phyloP scores from a whole-genome alignment of 2,113 vertebrate species.

The Aegithalos caudatus region DNA sequence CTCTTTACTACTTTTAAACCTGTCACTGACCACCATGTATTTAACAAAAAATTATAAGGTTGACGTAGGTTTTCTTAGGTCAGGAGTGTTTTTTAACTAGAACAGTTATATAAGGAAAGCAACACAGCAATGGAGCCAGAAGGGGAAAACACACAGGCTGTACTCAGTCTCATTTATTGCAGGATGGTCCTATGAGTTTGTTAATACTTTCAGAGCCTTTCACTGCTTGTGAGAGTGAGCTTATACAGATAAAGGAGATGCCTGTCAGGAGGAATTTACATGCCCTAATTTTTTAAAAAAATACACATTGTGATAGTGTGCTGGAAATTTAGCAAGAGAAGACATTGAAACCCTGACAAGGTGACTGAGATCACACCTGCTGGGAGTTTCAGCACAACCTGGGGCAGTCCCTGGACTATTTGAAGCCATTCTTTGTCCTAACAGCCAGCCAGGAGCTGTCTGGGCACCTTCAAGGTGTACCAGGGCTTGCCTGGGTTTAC shows the following conservation, averaged over 20 bases:
- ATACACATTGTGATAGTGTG: not conserved
- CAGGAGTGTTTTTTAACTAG: constrained; percentile 19
- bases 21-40: constrained; percentile 51
- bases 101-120: constrained; percentile 65
- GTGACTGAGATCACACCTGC: not conserved
- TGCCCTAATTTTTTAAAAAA: not conserved
- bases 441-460: not conserved
- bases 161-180: not conserved
- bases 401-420: not conserved
- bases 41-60: constrained; percentile 73
- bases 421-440: not conserved
- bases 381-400: not conserved
- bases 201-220: not conserved
- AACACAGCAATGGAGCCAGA: not conserved
- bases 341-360: not conserved
- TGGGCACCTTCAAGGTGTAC: not conserved
- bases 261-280: not conserved
- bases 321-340: not conserved
- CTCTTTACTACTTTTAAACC: constrained; percentile 72
- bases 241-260: not conserved
- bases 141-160: not conserved
- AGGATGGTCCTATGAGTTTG: not conserved
- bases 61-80: constrained; percentile 52
- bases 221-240: not conserved
- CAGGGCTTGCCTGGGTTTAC: not conserved